phyloP scores from a whole-genome alignment of 1,140 invertebrate species.

The Drosophila ficusphila region DNA sequence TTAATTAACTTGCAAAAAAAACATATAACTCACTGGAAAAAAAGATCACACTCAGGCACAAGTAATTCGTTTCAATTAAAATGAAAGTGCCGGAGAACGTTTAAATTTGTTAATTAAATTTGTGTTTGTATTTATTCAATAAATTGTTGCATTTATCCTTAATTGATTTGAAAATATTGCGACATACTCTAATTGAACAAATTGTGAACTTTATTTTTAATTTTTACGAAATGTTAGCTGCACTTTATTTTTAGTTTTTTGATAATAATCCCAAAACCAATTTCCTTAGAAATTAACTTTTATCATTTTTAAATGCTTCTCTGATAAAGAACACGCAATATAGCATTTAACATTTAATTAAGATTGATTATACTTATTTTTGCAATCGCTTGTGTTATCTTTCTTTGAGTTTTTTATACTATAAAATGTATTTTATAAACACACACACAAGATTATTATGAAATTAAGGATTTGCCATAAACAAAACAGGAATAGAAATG shows the following conservation, averaged over 20 bases:
- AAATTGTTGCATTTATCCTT: background rate
- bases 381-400: background rate
- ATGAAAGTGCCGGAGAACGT: too few relatives aligned
- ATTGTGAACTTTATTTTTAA: too few relatives aligned
- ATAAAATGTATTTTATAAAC: background rate
- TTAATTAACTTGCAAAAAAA: background rate
- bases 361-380: background rate
- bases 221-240: too few relatives aligned
- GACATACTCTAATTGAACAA: too few relatives aligned
- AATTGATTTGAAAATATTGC: background rate
- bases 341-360: conserved; percentile 25
- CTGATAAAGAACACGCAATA: background rate
- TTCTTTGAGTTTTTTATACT: background rate
- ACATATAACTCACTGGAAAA: too few relatives aligned
- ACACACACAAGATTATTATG: too few relatives aligned
- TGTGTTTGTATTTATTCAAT: background rate
- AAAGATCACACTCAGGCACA: background rate
- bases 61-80: background rate
- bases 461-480: too few relatives aligned
- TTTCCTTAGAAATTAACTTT: too few relatives aligned
- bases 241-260: too few relatives aligned
- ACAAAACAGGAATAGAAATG: too few relatives aligned
- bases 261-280: too few relatives aligned
- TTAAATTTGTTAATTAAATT: background rate
- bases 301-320: background rate